Conservation (phyloP, 2,888 invertebrate genomes). For the Lithophane leautieri region DNA sequence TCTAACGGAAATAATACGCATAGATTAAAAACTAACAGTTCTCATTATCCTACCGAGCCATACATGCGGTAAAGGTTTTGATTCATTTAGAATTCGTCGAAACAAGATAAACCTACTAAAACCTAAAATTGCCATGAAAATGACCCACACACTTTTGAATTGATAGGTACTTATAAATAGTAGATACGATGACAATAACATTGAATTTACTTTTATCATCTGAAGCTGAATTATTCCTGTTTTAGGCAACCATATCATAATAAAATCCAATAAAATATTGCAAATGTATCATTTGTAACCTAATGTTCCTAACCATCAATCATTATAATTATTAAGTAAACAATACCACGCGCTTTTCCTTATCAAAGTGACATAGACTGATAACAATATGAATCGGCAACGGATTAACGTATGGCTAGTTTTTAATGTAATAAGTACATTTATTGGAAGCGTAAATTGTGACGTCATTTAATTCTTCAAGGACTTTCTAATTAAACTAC, state of each 20-base stretch:
- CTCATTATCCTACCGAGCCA: neutral
- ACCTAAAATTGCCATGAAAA: neutral
- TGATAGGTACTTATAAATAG: neutral
- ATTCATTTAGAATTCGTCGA: neutral
- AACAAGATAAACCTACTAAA: neutral
- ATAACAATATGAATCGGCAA: slow-evolving; percentile 28
- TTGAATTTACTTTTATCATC: neutral
- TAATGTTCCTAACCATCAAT: slow-evolving; percentile 42
- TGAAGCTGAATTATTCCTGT: neutral
- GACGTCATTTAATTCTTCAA: neutral
- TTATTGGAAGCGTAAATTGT: neutral
- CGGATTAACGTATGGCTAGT: neutral
- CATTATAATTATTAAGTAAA: slow-evolving; percentile 28
- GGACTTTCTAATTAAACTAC: no score
- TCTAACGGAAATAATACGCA: neutral
- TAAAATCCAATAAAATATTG: neutral
- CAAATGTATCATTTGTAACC: neutral
- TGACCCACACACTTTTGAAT: neutral
- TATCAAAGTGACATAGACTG: slow-evolving; percentile 41
- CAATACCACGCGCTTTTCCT: slow-evolving; percentile 16
- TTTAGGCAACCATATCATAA: no score
- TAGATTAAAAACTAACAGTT: neutral
- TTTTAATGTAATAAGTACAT: neutral
- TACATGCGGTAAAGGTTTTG: neutral
- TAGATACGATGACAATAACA: neutral